Percentiles rank a stretch among this genome's conserved stretches.
Conservation (phyloP, 2,888 invertebrate species). For the Tortrix viridana region DNA sequence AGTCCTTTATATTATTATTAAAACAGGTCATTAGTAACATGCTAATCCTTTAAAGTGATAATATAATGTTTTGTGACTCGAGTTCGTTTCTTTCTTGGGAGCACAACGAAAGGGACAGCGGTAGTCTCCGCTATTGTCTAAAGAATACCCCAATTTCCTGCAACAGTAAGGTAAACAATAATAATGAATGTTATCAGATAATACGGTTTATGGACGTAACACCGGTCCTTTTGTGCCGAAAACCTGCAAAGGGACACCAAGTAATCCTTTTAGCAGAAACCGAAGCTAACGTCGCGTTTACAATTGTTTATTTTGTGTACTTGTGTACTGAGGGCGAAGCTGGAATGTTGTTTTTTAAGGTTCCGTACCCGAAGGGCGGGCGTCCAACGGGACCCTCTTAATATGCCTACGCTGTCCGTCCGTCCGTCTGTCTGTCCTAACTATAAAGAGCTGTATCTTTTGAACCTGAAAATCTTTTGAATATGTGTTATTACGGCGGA, state of each 20-base stretch:
- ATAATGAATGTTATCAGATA: slow-evolving; percentile 21
- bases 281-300: slow-evolving; percentile 44
- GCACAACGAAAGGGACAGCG: slow-evolving; percentile 11
- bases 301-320: slow-evolving; percentile 7
- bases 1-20: not conserved
- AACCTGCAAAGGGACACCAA: slow-evolving; percentile 61
- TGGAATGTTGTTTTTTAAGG: not conserved
- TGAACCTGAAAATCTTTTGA: too few species aligned
- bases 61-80: slow-evolving; percentile 7
- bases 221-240: slow-evolving; percentile 58
- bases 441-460: too few species aligned
- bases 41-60: slow-evolving; percentile 19
- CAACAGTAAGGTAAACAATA: slow-evolving; percentile 23
- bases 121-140: slow-evolving; percentile 7
- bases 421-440: too few species aligned
- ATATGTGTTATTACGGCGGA: too few species aligned
- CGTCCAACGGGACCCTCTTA: too few species aligned
- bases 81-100: not conserved
- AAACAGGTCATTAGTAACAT: slow-evolving; percentile 9
- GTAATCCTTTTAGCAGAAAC: slow-evolving; percentile 56
- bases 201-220: slow-evolving; percentile 39
- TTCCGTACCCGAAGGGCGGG: too few species aligned
- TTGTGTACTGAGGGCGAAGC: not conserved
- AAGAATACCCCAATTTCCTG: slow-evolving; percentile 25
- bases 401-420: too few species aligned